These are phyloP conservation scores for Myotis findleyi DNA, from an alignment of 2,797 vertebrate genomes.

Conservation along the genomic window DNA sequence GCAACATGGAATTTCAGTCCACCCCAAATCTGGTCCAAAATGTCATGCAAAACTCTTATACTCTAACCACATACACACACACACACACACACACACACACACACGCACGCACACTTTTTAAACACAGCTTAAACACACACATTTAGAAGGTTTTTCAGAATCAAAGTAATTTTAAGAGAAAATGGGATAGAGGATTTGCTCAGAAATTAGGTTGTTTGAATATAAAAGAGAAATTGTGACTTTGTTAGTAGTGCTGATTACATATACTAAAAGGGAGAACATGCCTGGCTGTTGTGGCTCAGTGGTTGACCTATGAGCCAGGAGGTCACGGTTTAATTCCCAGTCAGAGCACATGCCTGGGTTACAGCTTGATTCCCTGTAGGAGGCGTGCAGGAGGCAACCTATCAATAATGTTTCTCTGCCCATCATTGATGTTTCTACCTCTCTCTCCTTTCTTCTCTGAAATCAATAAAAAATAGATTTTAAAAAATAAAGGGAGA, in stretches of 20 bases:
- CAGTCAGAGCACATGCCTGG: too few relatives aligned
- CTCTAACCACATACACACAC: neutral
- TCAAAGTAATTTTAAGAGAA: slow-evolving; percentile 20
- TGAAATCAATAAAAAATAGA: too few relatives aligned
- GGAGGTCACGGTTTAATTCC: too few relatives aligned
- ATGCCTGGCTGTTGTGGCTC: too few relatives aligned
- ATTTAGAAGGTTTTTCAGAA: neutral
- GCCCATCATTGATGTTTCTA: too few relatives aligned
- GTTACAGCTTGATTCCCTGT: too few relatives aligned
- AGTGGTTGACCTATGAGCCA: too few relatives aligned
- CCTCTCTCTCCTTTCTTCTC: too few relatives aligned
- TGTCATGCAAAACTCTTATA: neutral
- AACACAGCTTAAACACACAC: neutral
- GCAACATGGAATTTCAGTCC: neutral
- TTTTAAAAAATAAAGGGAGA: neutral
- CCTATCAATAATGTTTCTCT: too few relatives aligned
- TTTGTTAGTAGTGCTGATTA: neutral
- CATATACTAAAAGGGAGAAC: neutral
- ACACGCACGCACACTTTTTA: neutral
- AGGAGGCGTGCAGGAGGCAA: too few relatives aligned
- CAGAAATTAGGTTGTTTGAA: neutral
- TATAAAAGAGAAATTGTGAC: neutral
- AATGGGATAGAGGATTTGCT: neutral
- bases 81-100: neutral
- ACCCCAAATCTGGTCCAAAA: neutral